Base-by-base conservation (phyloP, 2,797 vertebrate species). In the Coregonus suidteri region DNA sequence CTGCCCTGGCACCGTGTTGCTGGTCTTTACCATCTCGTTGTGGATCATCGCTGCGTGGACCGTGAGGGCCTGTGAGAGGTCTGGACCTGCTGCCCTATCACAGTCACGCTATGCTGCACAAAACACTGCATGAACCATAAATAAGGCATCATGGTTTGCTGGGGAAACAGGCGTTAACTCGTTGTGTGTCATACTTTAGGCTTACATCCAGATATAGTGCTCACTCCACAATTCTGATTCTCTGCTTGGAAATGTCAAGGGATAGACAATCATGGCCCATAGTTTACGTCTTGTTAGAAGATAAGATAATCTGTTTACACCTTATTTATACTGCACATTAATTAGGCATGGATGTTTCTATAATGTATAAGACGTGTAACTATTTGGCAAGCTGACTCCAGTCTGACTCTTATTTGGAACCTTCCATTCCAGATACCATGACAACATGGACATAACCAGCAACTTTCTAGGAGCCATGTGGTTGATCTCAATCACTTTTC, bases 21-120 rank as follows among this genome's bases (percentile, higher is more conserved):
- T 99, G 93, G 98, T 99, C 92, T 99, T 99, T 95, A 99, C 98
- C 95, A 99, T 99, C 94, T 99, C 98, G 6, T 94, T 99, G 89
- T 99, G 98, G 98, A 99, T 99, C 96, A 99, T 99, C 89, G 98
- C 98, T 81, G 98, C 98, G 47, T 99, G 98, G 98, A 99, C 98
- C 83, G 98, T 99, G 91, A 95, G 98, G 94, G 98, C 98, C 78
- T 99, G 98, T 87, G 98, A 99, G 96, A 99, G 98, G 98, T 99
- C 96, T 95, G 82, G 77, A 79, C 88, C 37, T 0, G 85, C 81
- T 52, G 56, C 30, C 75, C 88, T 90, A 30, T 88, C 86, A 87
- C 41, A 3, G 41, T 47, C 9, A 47, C 51, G 74, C 86, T 79
- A 81, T 79, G 81, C 81, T 56, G 64, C 51, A 4, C 81, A 75